phyloP scores from a whole-genome alignment of 1,140 invertebrate species.

The Micrasema minimum region DNA sequence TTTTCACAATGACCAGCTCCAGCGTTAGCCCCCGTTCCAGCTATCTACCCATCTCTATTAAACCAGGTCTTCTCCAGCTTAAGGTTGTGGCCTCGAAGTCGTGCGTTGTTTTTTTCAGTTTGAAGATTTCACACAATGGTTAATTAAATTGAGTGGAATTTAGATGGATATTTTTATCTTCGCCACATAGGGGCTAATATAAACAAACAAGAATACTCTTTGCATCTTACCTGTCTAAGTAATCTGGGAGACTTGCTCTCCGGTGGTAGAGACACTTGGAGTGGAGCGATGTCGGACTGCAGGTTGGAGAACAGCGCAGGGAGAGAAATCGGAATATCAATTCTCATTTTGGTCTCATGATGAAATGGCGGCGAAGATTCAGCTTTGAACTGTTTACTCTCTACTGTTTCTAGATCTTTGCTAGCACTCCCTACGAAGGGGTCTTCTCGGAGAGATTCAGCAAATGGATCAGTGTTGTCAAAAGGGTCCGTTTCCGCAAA shows the following conservation, averaged over 20 bases:
- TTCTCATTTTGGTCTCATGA: slow-evolving; percentile 35
- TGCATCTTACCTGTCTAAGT: slow-evolving; percentile 64
- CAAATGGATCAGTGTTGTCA: slow-evolving; percentile 73
- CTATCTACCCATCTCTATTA: too few relatives aligned
- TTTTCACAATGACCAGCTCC: too few relatives aligned
- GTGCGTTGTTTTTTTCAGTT: too few relatives aligned
- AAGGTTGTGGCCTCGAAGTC: too few relatives aligned
- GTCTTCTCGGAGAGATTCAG: slow-evolving; percentile 69
- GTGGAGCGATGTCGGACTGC: slow-evolving; percentile 57
- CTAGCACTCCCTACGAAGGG: slow-evolving; percentile 66
- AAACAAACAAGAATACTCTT: too few relatives aligned
- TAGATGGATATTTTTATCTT: too few relatives aligned
- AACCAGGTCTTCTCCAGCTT: too few relatives aligned
- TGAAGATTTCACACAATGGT: too few relatives aligned
- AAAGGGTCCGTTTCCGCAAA: slow-evolving; percentile 79
- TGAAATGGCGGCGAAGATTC: slow-evolving; percentile 12
- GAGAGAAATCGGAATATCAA: slow-evolving; percentile 44
- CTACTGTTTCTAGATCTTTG: slow-evolving; percentile 20
- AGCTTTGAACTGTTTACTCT: not conserved
- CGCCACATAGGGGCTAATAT: too few relatives aligned
- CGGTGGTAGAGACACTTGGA: slow-evolving; percentile 75
- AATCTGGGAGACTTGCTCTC: slow-evolving; percentile 68
- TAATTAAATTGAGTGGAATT: too few relatives aligned
- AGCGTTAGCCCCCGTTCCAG: too few relatives aligned
- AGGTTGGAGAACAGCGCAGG: slow-evolving; percentile 24